These are phyloP conservation scores for Anoncus sp. DNA, from an alignment of 2,888 invertebrate genomes.

Conservation along the genomic window DNA sequence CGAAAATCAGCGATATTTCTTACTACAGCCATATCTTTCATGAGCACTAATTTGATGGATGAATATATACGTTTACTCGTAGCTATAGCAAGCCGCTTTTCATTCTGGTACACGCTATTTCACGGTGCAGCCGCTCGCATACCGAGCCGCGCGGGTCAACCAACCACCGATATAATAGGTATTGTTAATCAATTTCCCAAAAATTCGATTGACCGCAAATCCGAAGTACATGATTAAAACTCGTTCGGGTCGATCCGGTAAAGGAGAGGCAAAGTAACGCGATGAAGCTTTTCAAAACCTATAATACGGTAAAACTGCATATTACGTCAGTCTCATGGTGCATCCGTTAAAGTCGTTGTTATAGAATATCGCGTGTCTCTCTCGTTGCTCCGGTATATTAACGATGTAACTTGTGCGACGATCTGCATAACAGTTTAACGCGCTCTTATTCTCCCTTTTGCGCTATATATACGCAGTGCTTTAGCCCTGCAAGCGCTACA, in stretches of 20 bases:
- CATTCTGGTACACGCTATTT: too few species aligned
- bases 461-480: conserved; percentile 6
- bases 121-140: too few species aligned
- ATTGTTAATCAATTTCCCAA: conserved; percentile 1
- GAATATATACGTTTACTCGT: too few species aligned
- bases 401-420: conserved; percentile 22
- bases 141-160: neutral
- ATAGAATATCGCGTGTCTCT: neutral
- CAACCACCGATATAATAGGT: neutral
- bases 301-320: neutral
- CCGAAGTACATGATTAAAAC: neutral
- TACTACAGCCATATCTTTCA: too few species aligned
- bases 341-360: conserved; percentile 24
- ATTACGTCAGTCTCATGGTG: neutral
- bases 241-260: conserved; percentile 22
- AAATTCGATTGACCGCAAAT: conserved; percentile 10
- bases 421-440: conserved; percentile 51
- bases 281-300: neutral
- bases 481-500: conserved; percentile 1
- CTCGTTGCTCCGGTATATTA: conserved; percentile 20
- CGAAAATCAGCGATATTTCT: too few species aligned
- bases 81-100: too few species aligned
- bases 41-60: too few species aligned
- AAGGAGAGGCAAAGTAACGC: neutral
- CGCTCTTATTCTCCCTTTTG: conserved; percentile 22